Percentiles rank a stretch among this genome's conserved stretches.
Conservation (phyloP, 1,140 invertebrate genomes). For the Lepidurus couesii region DNA sequence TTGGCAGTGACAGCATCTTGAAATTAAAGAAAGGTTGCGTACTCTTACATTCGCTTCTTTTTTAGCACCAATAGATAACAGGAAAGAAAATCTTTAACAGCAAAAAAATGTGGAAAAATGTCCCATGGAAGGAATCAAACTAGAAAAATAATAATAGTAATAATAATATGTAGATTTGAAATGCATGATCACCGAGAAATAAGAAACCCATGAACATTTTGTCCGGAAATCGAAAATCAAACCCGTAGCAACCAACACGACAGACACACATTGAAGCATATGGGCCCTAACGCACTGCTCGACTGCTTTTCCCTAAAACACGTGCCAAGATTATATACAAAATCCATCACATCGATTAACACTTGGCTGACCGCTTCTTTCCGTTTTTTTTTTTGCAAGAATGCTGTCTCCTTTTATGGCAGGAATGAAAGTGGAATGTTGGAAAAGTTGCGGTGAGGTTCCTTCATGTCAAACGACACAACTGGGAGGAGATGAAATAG, state of each 20-base stretch:
- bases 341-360: not conserved
- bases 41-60: not conserved
- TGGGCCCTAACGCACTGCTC: conserved; percentile 18
- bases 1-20: conserved; percentile 3
- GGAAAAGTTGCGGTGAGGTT: not conserved
- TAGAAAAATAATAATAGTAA: not conserved
- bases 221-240: not conserved
- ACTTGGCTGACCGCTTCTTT: not conserved
- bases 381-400: not conserved
- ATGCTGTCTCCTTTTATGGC: conserved; percentile 6
- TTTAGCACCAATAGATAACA: conserved; percentile 4
- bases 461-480: not conserved
- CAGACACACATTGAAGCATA: conserved; percentile 19
- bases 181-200: conserved; percentile 1
- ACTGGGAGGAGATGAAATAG: conserved; percentile 9
- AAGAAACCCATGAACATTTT: not conserved
- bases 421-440: conserved; percentile 15
- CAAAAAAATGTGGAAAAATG: not conserved
- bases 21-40: not conserved
- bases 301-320: conserved; percentile 3
- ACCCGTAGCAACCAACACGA: conserved; percentile 20
- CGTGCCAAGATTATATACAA: conserved; percentile 21
- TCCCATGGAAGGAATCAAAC: not conserved
- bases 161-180: not conserved
- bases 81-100: not conserved